Evolutionary conservation across 2,888 invertebrate species (phyloP), one percentile per base, ranked within the genome.

Genomic region (Thera obeliscata): DNA sequence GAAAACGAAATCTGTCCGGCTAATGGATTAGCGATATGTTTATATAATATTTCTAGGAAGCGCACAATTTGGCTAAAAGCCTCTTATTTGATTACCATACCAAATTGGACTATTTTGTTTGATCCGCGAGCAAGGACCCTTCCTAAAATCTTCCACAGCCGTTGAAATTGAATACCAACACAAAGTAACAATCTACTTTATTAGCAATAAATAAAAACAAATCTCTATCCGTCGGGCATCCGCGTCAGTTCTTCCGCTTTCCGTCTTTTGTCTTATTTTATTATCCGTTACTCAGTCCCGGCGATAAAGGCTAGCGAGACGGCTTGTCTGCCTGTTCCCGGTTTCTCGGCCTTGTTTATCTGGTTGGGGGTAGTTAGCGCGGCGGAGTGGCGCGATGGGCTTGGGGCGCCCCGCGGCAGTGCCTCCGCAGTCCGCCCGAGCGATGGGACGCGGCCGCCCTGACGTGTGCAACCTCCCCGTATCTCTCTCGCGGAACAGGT

Each of bases 271-370:
- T 87, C 85, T 90, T 91, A 89, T 90, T 90, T 89, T 89, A 89
- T 89, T 87, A 88, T 82, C 81, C 81, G 85, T 87, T 87, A 86
- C 82, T 87, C 83, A 84, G 84, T 81, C 79, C 81, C 81, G 81
- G 84, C 84, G 83, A 86, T 86, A 87, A 87, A 87, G 86, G 87
- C 84, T 83, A 88, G 88, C 89, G 92, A 92, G 93, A 93, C 93
- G 91, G 91, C 90, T 89, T 93, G 93, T 93, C 93, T 92, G 89
- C 87, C 82, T 82, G 88, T 89, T 87, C 88, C 89, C 88, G 86
- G 89, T 88, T 88, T 88, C 89, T 90, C 91, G 82, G 87, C 87
- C 87, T 90, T 93, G 93, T 93, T 93, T 93, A 92, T 92, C 90
- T 87, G 88, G 84, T 85, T 82, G 80, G 89, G 71, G 88, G 89